These are phyloP conservation scores for Rotaria sp. DNA, from an alignment of 2,888 invertebrate genomes.

Conservation along the genomic window DNA sequence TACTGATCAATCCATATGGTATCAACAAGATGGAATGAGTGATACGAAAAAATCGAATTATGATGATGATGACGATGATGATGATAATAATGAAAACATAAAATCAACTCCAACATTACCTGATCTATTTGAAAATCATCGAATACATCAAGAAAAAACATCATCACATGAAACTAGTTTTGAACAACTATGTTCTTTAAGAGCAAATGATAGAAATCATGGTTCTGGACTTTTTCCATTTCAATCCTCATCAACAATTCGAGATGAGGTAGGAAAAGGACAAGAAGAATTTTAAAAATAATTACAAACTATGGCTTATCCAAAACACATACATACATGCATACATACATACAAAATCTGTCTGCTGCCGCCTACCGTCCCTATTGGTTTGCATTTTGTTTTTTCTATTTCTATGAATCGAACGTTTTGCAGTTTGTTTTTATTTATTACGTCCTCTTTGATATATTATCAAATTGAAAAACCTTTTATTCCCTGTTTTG, in stretches of 20 bases:
- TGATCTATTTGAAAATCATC: conserved; percentile 21
- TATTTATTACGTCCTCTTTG: not conserved
- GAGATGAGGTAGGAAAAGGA: not conserved
- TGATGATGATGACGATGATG: not conserved
- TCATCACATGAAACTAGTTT: not conserved
- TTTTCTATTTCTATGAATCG: not conserved
- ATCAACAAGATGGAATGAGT: not conserved
- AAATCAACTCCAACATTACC: not conserved
- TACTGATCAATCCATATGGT: not conserved
- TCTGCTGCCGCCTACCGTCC: conserved; percentile 18
- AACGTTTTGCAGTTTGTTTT: not conserved
- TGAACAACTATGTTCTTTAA: not conserved
- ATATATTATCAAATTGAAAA: too few species aligned
- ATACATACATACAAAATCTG: not conserved
- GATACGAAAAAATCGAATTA: not conserved
- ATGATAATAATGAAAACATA: not conserved
- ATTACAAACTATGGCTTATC: not conserved
- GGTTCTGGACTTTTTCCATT: not conserved
- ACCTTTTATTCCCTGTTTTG: too few species aligned
- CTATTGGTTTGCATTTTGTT: not conserved
- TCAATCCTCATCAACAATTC: not conserved
- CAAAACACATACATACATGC: not conserved
- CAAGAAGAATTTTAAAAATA: not conserved
- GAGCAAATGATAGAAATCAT: not conserved
- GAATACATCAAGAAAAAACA: not conserved